These are phyloP conservation scores for Mormyrus lacerda DNA, from an alignment of 2,113 vertebrate species.

Conservation along the genomic window DNA sequence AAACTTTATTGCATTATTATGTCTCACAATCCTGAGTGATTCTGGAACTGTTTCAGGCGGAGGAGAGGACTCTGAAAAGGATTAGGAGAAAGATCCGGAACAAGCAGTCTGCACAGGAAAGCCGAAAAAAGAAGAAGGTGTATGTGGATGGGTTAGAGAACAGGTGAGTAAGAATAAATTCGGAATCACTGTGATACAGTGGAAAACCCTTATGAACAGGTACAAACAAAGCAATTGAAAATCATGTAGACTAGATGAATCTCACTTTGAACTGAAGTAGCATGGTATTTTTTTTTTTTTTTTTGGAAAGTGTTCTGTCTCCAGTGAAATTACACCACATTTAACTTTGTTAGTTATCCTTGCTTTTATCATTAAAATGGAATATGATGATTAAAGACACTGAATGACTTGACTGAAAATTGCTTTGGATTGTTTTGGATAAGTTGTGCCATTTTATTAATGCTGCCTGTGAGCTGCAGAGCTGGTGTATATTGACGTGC, in stretches of 20 bases:
- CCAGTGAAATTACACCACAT: background rate
- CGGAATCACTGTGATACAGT: background rate
- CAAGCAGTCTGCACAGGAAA: conserved; percentile 83
- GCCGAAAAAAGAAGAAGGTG: conserved; percentile 77
- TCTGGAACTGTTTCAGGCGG: conserved; percentile 53
- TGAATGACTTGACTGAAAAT: background rate
- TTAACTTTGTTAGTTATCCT: background rate
- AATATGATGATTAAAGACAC: background rate
- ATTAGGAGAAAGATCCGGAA: conserved; percentile 82
- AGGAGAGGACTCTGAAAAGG: conserved; percentile 75
- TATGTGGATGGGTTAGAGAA: conserved; percentile 78
- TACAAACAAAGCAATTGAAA: background rate
- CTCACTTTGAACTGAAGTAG: background rate
- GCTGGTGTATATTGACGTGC: background rate
- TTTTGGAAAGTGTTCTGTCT: background rate
- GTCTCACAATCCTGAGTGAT: background rate
- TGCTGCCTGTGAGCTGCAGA: background rate
- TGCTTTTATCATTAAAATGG: background rate
- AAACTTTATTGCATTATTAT: background rate
- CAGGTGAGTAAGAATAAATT: conserved; percentile 61
- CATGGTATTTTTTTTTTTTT: background rate
- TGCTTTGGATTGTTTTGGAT: background rate
- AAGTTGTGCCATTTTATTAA: background rate
- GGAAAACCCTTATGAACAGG: background rate
- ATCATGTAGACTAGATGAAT: background rate